These are phyloP conservation scores for Ceuthmochares aereus DNA, from an alignment of 2,113 vertebrate genomes.

Conservation along the genomic window DNA sequence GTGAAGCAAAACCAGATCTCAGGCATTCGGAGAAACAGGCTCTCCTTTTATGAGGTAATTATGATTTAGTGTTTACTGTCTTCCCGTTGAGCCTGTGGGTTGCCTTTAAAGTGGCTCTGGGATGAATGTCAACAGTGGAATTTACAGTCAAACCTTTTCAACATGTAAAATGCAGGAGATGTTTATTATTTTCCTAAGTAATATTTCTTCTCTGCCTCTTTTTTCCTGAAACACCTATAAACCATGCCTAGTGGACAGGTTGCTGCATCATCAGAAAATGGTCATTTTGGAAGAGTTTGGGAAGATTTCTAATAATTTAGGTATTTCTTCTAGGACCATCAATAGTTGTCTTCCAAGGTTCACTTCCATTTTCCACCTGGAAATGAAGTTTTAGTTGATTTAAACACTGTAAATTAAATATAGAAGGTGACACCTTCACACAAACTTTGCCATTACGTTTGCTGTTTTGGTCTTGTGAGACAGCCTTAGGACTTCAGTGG, in stretches of 20 bases:
- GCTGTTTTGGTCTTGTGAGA: background rate
- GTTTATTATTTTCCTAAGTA: conserved; percentile 56
- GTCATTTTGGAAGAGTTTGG: conserved; percentile 35
- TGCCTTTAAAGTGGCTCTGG: conserved; percentile 70
- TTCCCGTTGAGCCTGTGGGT: conserved; percentile 69
- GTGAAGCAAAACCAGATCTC: conserved; percentile 60
- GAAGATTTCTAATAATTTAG: conserved; percentile 4
- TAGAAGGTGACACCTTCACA: background rate
- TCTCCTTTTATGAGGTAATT: conserved; percentile 75
- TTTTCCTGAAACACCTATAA: conserved; percentile 13
- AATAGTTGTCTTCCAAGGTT: background rate
- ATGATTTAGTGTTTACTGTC: conserved; percentile 78
- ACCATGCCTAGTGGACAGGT: conserved; percentile 42
- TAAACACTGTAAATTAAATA: background rate
- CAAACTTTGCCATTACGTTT: background rate
- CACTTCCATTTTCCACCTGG: background rate
- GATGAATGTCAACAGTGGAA: conserved; percentile 70
- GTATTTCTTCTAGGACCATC: background rate
- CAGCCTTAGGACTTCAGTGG: background rate
- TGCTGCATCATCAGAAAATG: conserved; percentile 59
- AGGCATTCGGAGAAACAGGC: conserved; percentile 66
- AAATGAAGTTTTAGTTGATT: background rate
- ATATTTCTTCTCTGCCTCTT: conserved; percentile 53
- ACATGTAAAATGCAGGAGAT: conserved; percentile 49
- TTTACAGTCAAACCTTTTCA: conserved; percentile 72